Evolutionary conservation across 2,888 invertebrate genomes (phyloP).

Genomic region (Mimas tiliae): DNA sequence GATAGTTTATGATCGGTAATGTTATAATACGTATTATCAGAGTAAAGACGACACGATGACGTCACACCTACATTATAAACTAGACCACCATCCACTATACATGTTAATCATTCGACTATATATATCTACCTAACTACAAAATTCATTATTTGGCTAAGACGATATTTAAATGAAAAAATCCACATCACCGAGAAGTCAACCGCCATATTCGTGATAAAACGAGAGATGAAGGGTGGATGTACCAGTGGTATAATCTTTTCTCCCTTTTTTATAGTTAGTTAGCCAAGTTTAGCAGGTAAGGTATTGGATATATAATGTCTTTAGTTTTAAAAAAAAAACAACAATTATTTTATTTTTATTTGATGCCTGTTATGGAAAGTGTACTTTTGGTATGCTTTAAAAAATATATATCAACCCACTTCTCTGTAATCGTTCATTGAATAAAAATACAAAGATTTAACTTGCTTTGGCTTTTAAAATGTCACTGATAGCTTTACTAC

Average conservation of each 20-base stretch:
- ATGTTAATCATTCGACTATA: slow-evolving; percentile 58
- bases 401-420: too few species aligned
- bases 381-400: too few species aligned
- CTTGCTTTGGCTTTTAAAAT: too few species aligned
- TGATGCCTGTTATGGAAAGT: too few species aligned
- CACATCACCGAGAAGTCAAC: not conserved
- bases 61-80: not conserved
- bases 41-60: slow-evolving; percentile 3
- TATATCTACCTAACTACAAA: slow-evolving; percentile 48
- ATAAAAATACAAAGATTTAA: too few species aligned
- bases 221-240: slow-evolving; percentile 1
- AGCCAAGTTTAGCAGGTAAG: too few species aligned
- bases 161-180: slow-evolving; percentile 27
- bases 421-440: too few species aligned
- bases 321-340: too few species aligned
- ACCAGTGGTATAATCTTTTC: not conserved
- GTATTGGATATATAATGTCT: too few species aligned
- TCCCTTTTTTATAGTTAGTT: too few species aligned
- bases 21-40: too few species aligned
- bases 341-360: too few species aligned
- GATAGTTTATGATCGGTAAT: slow-evolving; percentile 13
- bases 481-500: not conserved
- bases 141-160: slow-evolving; percentile 54
- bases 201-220: slow-evolving; percentile 1
- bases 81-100: slow-evolving; percentile 40